These are phyloP conservation scores for Brachionus plicatilis DNA, from an alignment of 1,140 invertebrate genomes.

Conservation along the genomic window DNA sequence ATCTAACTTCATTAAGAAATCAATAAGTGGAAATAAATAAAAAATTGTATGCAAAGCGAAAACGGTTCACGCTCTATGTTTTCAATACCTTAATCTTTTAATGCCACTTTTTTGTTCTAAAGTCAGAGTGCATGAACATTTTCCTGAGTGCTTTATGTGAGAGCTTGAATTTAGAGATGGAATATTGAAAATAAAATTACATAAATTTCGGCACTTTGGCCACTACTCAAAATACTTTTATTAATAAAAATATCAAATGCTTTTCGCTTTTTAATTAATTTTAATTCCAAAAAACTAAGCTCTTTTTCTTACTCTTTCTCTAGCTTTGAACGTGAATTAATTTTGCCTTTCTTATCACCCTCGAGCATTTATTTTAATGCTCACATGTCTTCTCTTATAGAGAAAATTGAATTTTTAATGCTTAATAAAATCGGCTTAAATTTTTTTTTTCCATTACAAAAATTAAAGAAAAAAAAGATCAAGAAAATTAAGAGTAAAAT, in stretches of 20 bases:
- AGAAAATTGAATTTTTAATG: not conserved
- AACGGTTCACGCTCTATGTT: not conserved
- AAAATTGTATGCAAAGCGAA: not conserved
- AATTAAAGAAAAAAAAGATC: too few relatives aligned
- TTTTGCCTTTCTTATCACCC: not conserved
- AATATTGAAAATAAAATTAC: slow-evolving; percentile 11
- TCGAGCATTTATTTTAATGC: not conserved
- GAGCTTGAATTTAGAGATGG: not conserved
- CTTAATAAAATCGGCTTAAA: not conserved
- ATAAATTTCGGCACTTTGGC: not conserved
- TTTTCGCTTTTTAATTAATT: not conserved
- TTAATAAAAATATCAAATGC: not conserved
- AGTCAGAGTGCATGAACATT: slow-evolving; percentile 31
- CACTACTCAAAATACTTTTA: not conserved
- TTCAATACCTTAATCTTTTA: slow-evolving; percentile 24
- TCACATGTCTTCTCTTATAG: not conserved
- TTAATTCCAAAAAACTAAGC: not conserved
- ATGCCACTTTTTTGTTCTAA: slow-evolving; percentile 3
- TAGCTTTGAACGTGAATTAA: not conserved
- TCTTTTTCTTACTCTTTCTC: too few relatives aligned
- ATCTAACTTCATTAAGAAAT: slow-evolving; percentile 16
- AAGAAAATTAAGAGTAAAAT: too few relatives aligned
- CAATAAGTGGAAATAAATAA: slow-evolving; percentile 26
- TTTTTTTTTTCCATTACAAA: too few relatives aligned
- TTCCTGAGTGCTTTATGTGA: not conserved